Percentiles rank a stretch among this genome's conserved stretches.
These are phyloP conservation scores for Fulmarus glacialis DNA, from an alignment of 2,113 vertebrate genomes.

Conservation along the genomic window DNA sequence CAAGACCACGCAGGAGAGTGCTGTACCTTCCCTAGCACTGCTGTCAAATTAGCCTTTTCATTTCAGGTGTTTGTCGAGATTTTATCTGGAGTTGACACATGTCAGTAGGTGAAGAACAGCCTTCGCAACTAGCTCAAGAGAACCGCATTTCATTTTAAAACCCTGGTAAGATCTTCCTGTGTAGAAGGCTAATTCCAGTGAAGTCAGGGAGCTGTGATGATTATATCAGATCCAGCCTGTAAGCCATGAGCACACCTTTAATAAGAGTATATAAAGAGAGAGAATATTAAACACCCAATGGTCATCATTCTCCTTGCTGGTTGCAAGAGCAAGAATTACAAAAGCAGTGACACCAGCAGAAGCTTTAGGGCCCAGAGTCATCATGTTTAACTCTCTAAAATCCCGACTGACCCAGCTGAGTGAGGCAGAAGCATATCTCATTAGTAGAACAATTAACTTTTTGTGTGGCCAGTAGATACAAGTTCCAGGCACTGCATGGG, in stretches of 20 bases:
- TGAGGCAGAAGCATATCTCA: background rate
- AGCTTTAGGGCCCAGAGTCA: background rate
- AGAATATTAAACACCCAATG: background rate
- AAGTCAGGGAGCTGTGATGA: background rate
- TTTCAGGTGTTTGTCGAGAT: background rate
- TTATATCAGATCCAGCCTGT: background rate
- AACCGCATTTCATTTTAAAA: background rate
- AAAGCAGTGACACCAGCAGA: background rate
- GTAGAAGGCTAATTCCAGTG: background rate
- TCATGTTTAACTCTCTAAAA: background rate
- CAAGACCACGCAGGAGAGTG: background rate
- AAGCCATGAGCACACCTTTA: background rate
- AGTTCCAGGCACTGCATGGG: background rate
- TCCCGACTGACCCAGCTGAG: background rate
- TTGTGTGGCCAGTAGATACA: background rate
- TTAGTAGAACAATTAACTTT: background rate
- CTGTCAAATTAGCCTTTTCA: background rate
- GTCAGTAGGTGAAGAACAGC: background rate
- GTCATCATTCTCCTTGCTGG: background rate
- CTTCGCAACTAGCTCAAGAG: background rate
- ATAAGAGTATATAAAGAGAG: background rate
- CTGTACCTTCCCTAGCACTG: background rate
- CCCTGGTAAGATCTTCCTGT: background rate
- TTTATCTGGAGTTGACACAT: background rate
- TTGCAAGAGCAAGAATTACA: background rate